Conservation (phyloP, 1,140 invertebrate genomes). For the Euura saliciscinereae region DNA sequence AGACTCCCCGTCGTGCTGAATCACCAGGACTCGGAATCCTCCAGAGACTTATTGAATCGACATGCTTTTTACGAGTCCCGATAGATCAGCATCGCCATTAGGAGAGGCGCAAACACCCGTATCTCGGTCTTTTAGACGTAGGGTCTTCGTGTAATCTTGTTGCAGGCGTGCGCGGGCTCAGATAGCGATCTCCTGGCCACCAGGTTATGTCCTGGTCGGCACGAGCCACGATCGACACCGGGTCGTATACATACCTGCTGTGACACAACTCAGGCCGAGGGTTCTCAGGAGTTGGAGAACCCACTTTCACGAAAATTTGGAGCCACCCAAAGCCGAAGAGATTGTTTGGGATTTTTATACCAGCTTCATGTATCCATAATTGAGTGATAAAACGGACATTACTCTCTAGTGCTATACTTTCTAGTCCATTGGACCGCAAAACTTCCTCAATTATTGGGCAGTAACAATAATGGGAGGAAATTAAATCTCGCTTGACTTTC, state of each 20-base stretch:
- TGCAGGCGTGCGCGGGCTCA: not conserved
- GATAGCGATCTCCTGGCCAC: not conserved
- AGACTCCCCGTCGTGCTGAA: not conserved
- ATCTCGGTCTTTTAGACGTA: not conserved
- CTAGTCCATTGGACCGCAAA: no score
- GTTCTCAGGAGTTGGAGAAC: not conserved
- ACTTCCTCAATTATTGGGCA: no score
- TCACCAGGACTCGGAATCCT: not conserved
- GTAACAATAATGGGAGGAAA: no score
- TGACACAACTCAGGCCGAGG: not conserved
- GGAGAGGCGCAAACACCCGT: conserved; percentile 2
- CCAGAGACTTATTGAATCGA: not conserved
- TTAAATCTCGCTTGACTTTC: no score
- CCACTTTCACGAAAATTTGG: no score
- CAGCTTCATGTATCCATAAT: no score
- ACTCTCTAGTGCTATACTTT: no score
- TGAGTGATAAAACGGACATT: no score
- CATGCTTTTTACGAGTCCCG: conserved; percentile 1
- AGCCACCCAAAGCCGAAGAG: no score
- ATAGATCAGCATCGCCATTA: conserved; percentile 1
- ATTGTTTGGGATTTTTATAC: no score
- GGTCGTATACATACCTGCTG: conserved; percentile 1
- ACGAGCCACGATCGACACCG: conserved; percentile 1
- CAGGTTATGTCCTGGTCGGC: not conserved
- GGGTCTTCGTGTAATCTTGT: not conserved